A percentile compares a stretch with the other conserved stretches of the same genome.
Conservation (phyloP, 2,113 vertebrate genomes). For the Puntigrus tetrazona region DNA sequence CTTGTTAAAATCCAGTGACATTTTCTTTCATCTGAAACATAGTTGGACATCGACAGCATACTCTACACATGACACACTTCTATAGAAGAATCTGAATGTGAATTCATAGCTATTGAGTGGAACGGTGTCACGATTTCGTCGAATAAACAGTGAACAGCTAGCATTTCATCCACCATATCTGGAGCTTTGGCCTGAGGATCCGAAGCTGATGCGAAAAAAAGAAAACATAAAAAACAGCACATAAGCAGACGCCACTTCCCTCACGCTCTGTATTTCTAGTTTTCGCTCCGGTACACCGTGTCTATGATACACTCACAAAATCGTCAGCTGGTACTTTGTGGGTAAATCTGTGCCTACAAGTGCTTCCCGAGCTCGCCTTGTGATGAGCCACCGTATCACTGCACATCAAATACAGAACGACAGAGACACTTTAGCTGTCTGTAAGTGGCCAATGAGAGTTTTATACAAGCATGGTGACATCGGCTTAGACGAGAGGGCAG, state of each 20-base stretch:
- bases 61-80: slow-evolving; percentile 61
- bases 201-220: slow-evolving; percentile 31
- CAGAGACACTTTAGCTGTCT: slow-evolving; percentile 34
- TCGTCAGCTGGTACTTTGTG: neutral
- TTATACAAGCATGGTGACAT: slow-evolving; percentile 48
- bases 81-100: slow-evolving; percentile 34
- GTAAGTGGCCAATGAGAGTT: slow-evolving; percentile 42
- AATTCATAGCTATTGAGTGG: slow-evolving; percentile 35
- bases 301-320: slow-evolving; percentile 34
- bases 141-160: slow-evolving; percentile 37
- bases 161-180: slow-evolving; percentile 14
- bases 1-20: slow-evolving; percentile 61
- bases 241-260: slow-evolving; percentile 25
- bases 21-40: slow-evolving; percentile 63
- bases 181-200: slow-evolving; percentile 38
- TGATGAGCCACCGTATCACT: slow-evolving; percentile 32
- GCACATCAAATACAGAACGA: slow-evolving; percentile 47
- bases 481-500: slow-evolving; percentile 29
- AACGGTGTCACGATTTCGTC: slow-evolving; percentile 23
- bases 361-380: slow-evolving; percentile 21
- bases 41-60: slow-evolving; percentile 67
- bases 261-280: slow-evolving; percentile 22
- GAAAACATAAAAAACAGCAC: slow-evolving; percentile 10
- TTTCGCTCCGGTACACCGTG: neutral
- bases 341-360: slow-evolving; percentile 3